phyloP scores from a whole-genome alignment of 2,888 invertebrate species.

The Zelleria hepariella region DNA sequence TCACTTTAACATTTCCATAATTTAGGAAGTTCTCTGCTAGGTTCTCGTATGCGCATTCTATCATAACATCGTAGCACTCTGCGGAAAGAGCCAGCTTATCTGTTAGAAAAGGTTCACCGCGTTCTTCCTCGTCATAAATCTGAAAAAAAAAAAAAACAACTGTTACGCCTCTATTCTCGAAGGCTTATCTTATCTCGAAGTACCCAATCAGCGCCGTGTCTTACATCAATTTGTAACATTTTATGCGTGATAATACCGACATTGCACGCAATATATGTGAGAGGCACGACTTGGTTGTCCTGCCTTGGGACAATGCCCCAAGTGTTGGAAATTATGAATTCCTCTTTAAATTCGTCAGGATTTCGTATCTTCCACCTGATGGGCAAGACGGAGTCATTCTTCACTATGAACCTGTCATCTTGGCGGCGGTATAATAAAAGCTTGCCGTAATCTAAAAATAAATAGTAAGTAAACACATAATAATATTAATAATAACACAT shows the following conservation, averaged over 20 bases:
- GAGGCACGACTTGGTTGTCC: conserved; percentile 56
- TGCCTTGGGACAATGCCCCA: conserved; percentile 52
- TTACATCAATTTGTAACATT: conserved; percentile 54
- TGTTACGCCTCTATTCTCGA: not conserved
- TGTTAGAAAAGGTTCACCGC: conserved; percentile 53
- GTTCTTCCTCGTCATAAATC: conserved; percentile 55
- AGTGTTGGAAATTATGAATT: conserved; percentile 56
- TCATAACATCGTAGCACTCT: conserved; percentile 73
- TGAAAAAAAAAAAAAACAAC: conserved; percentile 17
- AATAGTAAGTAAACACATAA: not conserved
- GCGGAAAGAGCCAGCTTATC: conserved; percentile 60
- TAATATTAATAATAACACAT: not conserved
- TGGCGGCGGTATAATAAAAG: conserved; percentile 63
- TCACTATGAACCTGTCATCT: conserved; percentile 60
- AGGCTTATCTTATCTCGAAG: not conserved
- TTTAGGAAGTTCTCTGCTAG: conserved; percentile 55
- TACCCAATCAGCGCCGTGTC: conserved; percentile 14
- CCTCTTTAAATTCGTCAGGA: conserved; percentile 43
- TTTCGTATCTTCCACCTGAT: conserved; percentile 70
- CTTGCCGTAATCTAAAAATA: conserved; percentile 62
- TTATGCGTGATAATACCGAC: conserved; percentile 50
- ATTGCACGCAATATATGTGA: conserved; percentile 61
- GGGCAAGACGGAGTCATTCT: conserved; percentile 69
- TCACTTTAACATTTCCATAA: conserved; percentile 73
- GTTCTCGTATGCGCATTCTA: conserved; percentile 66